phyloP scores from a whole-genome alignment of 2,113 vertebrate genomes.

The Aleadryas rufinucha region DNA sequence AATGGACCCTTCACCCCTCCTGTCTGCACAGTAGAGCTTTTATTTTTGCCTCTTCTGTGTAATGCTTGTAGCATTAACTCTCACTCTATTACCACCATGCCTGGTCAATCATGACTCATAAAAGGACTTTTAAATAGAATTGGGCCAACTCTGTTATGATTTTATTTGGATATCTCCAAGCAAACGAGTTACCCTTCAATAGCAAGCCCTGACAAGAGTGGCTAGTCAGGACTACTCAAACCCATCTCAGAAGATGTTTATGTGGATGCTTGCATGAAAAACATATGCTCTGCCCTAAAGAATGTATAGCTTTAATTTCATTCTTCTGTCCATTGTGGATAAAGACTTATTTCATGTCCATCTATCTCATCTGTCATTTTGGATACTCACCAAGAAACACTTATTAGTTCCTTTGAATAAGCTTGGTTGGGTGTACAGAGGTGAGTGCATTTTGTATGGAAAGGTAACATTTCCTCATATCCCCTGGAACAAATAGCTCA shows the following conservation, averaged over 20 bases:
- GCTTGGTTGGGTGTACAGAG: background rate
- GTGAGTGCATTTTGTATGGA: background rate
- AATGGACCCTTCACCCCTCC: slow-evolving; percentile 83
- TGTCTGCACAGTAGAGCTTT: slow-evolving; percentile 66
- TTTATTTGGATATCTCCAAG: background rate
- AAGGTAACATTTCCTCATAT: background rate
- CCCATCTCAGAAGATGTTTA: background rate
- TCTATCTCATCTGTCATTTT: background rate
- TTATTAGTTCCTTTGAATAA: background rate
- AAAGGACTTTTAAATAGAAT: slow-evolving; percentile 48
- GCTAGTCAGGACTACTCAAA: background rate
- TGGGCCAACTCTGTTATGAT: background rate
- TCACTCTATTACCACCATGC: slow-evolving; percentile 66
- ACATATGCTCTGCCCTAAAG: background rate
- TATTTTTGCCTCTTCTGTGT: slow-evolving; percentile 70
- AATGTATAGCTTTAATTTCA: background rate
- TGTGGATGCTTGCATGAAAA: background rate
- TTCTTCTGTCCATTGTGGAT: background rate
- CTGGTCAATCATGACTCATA: slow-evolving; percentile 69
- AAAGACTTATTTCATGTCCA: background rate
- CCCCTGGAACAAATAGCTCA: background rate
- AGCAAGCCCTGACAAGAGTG: background rate
- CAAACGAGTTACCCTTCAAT: background rate
- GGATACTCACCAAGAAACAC: background rate
- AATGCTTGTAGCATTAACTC: slow-evolving; percentile 65